phyloP scores from a whole-genome alignment of 2,888 invertebrate species.

The Globia sparganii region DNA sequence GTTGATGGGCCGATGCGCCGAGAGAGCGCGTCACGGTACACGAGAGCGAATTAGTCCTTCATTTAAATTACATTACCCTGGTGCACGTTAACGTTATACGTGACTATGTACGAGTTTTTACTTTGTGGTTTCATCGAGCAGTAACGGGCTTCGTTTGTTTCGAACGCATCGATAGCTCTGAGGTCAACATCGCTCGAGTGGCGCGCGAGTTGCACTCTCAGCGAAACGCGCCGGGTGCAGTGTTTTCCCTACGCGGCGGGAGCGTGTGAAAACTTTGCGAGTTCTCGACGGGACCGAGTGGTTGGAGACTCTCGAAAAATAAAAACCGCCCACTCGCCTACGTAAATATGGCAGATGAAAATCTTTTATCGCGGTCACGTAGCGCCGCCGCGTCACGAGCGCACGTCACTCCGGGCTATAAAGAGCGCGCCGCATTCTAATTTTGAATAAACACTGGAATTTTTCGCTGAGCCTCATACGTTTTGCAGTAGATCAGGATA shows the following conservation, averaged over 20 bases:
- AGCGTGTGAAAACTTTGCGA: conserved; percentile 88
- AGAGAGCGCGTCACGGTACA: conserved; percentile 88
- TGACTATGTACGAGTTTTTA: conserved; percentile 80
- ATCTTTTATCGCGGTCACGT: conserved; percentile 91
- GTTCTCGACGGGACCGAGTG: conserved; percentile 77
- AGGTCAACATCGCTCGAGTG: conserved; percentile 77
- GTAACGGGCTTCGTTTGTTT: conserved; percentile 74
- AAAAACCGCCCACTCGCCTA: conserved; percentile 90
- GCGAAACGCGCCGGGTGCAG: conserved; percentile 62
- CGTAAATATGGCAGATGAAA: conserved; percentile 90
- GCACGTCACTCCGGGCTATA: conserved; percentile 88
- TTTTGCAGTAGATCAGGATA: conserved; percentile 77
- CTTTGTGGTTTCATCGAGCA: conserved; percentile 74
- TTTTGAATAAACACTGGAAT: conserved; percentile 87
- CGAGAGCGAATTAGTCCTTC: conserved; percentile 88
- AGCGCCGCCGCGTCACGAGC: conserved; percentile 88
- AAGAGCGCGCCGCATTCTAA: conserved; percentile 89
- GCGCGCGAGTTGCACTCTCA: conserved; percentile 58
- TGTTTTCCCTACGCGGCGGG: conserved; percentile 79
- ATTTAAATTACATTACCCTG: conserved; percentile 88
- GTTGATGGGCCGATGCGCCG: conserved; percentile 88
- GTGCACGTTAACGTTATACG: conserved; percentile 81
- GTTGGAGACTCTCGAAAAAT: conserved; percentile 87
- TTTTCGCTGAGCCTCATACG: conserved; percentile 81
- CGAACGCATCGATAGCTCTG: conserved; percentile 78